phyloP scores from a whole-genome alignment of 1,140 invertebrate genomes.

The Kradibia gibbosae region DNA sequence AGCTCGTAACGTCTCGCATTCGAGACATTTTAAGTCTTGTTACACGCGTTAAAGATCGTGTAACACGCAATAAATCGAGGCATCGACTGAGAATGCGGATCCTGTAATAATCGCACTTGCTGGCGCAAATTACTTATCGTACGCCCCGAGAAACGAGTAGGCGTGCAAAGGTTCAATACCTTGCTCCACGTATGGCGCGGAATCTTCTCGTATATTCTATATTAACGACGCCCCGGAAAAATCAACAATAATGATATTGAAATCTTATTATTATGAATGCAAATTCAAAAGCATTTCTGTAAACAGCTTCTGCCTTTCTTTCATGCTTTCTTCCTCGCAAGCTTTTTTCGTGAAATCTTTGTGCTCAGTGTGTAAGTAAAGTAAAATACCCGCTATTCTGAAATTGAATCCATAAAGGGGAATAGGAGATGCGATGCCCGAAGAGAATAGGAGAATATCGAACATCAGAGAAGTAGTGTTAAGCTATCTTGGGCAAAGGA shows the following conservation, averaged over 20 bases:
- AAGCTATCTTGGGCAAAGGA: not conserved
- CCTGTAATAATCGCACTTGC: constrained; percentile 33
- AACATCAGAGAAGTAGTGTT: not conserved
- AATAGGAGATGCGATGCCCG: not conserved
- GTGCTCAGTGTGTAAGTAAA: not conserved
- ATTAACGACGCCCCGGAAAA: not conserved
- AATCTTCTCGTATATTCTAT: not conserved
- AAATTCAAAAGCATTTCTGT: not conserved
- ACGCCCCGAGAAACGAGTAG: not conserved
- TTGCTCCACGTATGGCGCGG: not conserved
- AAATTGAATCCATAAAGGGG: not conserved
- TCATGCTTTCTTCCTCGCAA: not conserved
- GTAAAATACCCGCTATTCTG: not conserved
- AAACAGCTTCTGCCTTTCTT: not conserved
- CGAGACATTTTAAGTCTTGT: not conserved
- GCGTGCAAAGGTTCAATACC: not conserved
- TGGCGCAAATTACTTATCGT: constrained; percentile 3
- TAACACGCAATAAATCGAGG: constrained; percentile 32
- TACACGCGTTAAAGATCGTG: constrained; percentile 1
- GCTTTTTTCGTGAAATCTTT: not conserved
- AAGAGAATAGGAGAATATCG: not conserved
- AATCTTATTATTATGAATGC: not conserved
- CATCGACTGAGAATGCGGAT: not conserved
- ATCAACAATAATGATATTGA: not conserved
- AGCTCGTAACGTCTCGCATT: not conserved